Conservation (phyloP, 1,140 invertebrate species). For the Lucilia sericata region DNA sequence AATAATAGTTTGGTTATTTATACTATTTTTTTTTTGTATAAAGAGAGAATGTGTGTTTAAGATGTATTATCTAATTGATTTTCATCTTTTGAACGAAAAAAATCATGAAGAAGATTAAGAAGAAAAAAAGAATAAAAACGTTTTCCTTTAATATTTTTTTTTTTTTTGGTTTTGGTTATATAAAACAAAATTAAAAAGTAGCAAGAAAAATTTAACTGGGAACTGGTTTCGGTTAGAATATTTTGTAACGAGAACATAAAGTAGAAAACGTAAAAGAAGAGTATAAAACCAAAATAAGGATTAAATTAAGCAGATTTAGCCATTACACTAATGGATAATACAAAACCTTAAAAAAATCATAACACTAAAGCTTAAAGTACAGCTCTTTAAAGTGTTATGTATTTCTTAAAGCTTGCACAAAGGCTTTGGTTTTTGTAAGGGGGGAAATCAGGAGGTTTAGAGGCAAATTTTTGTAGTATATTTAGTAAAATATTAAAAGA, state of each 20-base stretch:
- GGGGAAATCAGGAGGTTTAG: background rate
- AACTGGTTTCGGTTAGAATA: background rate
- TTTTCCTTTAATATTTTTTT: constrained; percentile 15
- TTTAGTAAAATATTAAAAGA: constrained; percentile 11
- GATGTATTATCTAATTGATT: constrained; percentile 24
- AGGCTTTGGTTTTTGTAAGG: constrained; percentile 12
- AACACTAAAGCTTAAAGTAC: background rate
- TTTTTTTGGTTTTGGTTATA: background rate
- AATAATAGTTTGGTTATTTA: background rate
- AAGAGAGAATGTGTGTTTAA: background rate
- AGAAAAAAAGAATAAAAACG: constrained; percentile 20
- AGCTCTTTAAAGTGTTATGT: background rate
- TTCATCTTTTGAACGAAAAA: constrained; percentile 22
- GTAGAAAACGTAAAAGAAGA: background rate
- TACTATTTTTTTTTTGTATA: background rate
- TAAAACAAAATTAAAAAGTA: background rate
- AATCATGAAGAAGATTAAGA: constrained; percentile 17
- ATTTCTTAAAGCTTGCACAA: background rate
- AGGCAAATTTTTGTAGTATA: background rate
- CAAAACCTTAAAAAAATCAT: constrained; percentile 6
- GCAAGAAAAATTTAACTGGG: background rate
- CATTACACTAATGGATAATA: background rate
- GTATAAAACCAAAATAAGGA: background rate
- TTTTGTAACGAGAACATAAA: background rate
- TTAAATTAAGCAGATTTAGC: background rate